Evolutionary conservation across 2,113 vertebrate species (phyloP).

Genomic region (Meleagris gallopavo): DNA sequence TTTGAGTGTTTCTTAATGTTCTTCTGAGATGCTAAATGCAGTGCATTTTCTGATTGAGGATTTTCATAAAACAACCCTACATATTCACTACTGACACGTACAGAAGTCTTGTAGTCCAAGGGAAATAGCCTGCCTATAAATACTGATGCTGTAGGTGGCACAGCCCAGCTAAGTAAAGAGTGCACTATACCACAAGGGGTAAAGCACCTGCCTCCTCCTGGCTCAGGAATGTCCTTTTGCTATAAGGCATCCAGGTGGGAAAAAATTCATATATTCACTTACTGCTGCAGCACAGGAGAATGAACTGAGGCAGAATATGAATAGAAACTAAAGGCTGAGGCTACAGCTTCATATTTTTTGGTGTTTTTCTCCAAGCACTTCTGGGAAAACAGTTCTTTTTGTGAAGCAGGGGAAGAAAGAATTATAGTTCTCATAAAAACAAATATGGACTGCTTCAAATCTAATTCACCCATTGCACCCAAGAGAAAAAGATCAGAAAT

Average conservation of each 20-base stretch:
- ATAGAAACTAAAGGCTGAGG: neutral
- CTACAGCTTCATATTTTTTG: neutral
- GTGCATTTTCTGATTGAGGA: neutral
- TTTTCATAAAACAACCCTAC: neutral
- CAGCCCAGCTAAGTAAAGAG: neutral
- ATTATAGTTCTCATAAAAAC: slow-evolving; percentile 55
- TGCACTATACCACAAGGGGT: neutral
- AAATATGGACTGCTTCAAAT: slow-evolving; percentile 36
- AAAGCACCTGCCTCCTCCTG: neutral
- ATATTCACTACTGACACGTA: neutral
- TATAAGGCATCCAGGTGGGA: neutral
- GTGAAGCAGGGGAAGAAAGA: slow-evolving; percentile 19
- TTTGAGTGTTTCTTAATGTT: neutral
- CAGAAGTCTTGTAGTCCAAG: neutral
- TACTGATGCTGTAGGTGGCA: neutral
- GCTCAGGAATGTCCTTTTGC: neutral
- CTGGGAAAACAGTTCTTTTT: slow-evolving; percentile 9
- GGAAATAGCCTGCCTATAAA: neutral
- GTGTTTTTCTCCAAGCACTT: neutral
- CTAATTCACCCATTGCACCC: slow-evolving; percentile 11
- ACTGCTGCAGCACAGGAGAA: neutral
- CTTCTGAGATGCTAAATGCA: neutral
- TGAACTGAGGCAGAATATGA: neutral
- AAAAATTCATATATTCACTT: neutral
- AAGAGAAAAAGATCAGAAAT: slow-evolving; percentile 33